Evolutionary conservation across 1,140 invertebrate genomes (phyloP).

Genomic region (Dreissena rostriformis): DNA sequence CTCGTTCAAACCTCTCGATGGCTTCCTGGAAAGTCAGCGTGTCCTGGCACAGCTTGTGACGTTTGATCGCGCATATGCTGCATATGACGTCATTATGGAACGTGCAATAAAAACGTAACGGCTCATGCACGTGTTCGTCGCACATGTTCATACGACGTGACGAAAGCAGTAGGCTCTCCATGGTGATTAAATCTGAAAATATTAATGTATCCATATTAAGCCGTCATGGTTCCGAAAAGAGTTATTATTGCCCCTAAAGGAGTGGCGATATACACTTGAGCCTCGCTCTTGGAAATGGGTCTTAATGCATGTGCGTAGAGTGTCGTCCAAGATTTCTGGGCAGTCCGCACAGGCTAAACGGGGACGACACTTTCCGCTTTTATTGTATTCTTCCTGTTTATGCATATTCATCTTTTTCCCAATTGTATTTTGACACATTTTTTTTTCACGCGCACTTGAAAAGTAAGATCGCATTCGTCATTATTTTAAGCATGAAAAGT

Average conservation of each 20-base stretch:
- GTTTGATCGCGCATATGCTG: conserved; percentile 24
- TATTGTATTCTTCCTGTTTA: no score
- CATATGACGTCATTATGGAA: conserved; percentile 29
- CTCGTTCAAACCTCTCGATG: conserved; percentile 11
- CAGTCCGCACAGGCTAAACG: no score
- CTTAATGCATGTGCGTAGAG: not conserved
- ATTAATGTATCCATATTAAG: not conserved
- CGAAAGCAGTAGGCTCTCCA: no score
- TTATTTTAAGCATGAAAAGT: no score
- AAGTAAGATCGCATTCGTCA: no score
- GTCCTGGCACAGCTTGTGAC: conserved; percentile 14
- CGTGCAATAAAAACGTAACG: conserved; percentile 21
- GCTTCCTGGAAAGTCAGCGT: conserved; percentile 9
- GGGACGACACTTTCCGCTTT: no score
- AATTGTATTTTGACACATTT: no score
- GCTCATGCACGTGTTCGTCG: not conserved
- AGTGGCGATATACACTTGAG: not conserved
- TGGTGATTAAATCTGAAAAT: not conserved
- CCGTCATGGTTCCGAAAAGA: not conserved
- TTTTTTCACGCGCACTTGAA: no score
- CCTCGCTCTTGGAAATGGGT: not conserved
- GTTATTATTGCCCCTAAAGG: not conserved
- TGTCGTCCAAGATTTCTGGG: not conserved
- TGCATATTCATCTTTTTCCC: no score
- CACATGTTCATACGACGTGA: not conserved